Base-by-base conservation (phyloP, 1,140 invertebrate species). In the Brachionus manjavacas region DNA sequence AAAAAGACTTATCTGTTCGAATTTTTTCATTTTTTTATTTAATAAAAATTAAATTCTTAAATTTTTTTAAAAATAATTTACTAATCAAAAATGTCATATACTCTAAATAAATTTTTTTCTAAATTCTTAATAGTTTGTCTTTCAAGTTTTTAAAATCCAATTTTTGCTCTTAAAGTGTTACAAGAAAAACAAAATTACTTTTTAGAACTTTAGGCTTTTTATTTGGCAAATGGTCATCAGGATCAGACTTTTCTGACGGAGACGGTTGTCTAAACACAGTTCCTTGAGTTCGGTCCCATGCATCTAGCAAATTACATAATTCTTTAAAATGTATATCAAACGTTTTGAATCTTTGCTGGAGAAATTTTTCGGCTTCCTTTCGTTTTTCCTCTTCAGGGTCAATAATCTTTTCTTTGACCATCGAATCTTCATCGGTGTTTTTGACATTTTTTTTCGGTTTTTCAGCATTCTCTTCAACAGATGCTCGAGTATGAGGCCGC, bases 251-350 rank as follows among this genome's bases (percentile, higher is more conserved):
- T 41, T 81, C 79, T 16, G 49, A 64, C 16, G 79, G 79, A 9
- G 79, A 81, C 11, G 52, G 79, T 41, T 81, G 79, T 46, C 79
- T 60, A 46, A 64, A 81, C 11, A 81, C 41, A 16, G 35, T 81
- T 11, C 79, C 52, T 9, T 87, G 86, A 3, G 87, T 87, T 41
- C 89, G 85, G 64, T 90, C 89, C 89, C 89, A 90, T 55, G 85
- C 86, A 16, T 89, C 88, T 2, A 89, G 78, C 35, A 89, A 83
- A 20, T 89, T 88, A 55, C 70, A 28, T 23, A 90, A 87, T 12
- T 90, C 88, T 76, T 89, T 89, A 55, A 86, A 85, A n/a, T 81
- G 80, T 72, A 87, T 85, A 85, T 90, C 89, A 86, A 88, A 89
- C 28, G 87, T 88, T 3, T 87, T 86, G 86, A 90, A 90, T 78